Base-by-base conservation (phyloP, 2,888 invertebrate genomes). In the Eurytoma adleriae region DNA sequence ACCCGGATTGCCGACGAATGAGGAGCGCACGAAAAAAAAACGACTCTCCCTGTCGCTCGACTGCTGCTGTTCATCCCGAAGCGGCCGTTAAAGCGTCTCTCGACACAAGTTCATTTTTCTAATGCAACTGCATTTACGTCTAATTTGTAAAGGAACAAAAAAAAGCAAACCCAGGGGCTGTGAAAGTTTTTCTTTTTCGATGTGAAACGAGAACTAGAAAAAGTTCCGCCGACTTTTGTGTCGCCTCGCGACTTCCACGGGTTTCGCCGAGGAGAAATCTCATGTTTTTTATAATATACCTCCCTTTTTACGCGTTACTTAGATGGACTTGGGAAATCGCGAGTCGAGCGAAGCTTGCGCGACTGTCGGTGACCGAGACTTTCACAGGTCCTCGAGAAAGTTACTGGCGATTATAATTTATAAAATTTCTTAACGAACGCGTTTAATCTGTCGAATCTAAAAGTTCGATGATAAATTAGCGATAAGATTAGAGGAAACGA, bases 31-130 rank as follows among this genome's bases (percentile, higher is more conserved):
- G 40, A 81, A 75, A 82, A 81, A 81, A 71, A 80, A 70, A 57
- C 82, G 82, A n/a, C 77, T 82, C 59, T 82, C 80, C 69, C 64
- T 82, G 62, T 78, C 82, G 59, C 72, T 82, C 48, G 82, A 82
- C 71, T 82, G 82, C 62, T 82, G 82, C 70, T 80, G 82, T 61
- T 79, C 82, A 50, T 78, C 82, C 20, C 77, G 77, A 66, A 74
- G 52, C 27, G 67, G 73, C 14, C 73, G 57, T 13, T 54, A n/a
- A 54, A 50, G 71, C 70, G 78, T 72, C 61, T 56, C 18, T 30
- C 71, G 56, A 30, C 18, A 40, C 20, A 20, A 24, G n/a, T 27
- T 27, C 5, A 24, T 40, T 20, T 40, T 40, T 40, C 1, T 40
- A 7, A 7, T 40, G 7, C 10, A 40, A 13, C 56, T 74, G 79